These are phyloP conservation scores for Ips nitidus DNA, from an alignment of 1,140 invertebrate genomes.

Conservation along the genomic window DNA sequence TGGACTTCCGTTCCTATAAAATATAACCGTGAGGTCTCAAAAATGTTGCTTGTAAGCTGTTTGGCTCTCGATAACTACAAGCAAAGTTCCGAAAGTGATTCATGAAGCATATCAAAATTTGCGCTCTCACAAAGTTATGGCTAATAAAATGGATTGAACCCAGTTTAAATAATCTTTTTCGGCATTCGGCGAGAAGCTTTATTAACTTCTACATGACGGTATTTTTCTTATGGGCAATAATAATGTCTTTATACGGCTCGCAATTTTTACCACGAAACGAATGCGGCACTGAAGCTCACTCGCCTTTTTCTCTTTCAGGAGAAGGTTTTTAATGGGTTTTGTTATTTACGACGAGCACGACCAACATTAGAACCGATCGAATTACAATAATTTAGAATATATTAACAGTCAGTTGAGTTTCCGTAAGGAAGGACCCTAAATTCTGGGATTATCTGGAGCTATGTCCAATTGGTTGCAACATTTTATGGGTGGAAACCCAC, in stretches of 20 bases:
- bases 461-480: constrained; percentile 12
- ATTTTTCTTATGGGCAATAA: constrained; percentile 34
- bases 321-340: too few species aligned
- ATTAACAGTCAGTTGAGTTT: too few species aligned
- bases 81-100: constrained; percentile 40
- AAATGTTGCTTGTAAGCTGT: constrained; percentile 42
- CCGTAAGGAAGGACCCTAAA: not conserved
- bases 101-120: constrained; percentile 41
- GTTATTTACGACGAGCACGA: too few species aligned
- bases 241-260: constrained; percentile 30
- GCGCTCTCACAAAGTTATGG: constrained; percentile 29
- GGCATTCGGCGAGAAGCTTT: constrained; percentile 31
- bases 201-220: constrained; percentile 32
- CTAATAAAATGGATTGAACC: constrained; percentile 32
- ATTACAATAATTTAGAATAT: too few species aligned
- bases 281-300: not conserved
- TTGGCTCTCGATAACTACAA: constrained; percentile 43
- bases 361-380: too few species aligned
- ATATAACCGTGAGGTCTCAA: constrained; percentile 33
- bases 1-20: constrained; percentile 15
- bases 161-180: constrained; percentile 36
- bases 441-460: constrained; percentile 13
- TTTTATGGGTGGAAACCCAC: constrained; percentile 19
- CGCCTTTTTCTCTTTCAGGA: not conserved
- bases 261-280: not conserved